Conservation (phyloP, 2,113 vertebrate genomes). For the Aplodontia rufa region DNA sequence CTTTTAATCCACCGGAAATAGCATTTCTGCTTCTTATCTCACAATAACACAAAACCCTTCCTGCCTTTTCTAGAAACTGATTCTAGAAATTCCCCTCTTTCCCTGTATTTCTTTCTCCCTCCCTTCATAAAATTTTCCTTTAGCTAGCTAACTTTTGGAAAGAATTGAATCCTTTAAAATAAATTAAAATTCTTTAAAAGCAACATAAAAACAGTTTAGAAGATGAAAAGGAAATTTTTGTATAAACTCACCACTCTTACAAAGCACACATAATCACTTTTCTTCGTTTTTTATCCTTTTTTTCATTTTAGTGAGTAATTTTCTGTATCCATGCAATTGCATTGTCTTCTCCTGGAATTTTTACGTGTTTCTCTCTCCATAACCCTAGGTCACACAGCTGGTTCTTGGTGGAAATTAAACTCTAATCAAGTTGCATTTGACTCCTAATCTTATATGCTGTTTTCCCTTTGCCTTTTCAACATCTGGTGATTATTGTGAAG, state of each 20-base stretch:
- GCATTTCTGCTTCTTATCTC: constrained; percentile 4
- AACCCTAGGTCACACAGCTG: neutral
- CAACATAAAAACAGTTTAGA: neutral
- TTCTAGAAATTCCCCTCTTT: neutral
- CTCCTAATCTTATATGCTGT: neutral
- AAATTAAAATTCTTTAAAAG: neutral
- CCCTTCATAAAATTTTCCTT: neutral
- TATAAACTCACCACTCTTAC: neutral
- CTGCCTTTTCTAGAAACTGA: neutral
- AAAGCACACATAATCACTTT: neutral
- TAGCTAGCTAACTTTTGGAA: neutral
- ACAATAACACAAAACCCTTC: neutral
- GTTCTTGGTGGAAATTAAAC: neutral
- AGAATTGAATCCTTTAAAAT: neutral
- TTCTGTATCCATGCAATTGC: neutral
- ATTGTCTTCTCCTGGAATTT: neutral
- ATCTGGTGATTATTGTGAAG: neutral
- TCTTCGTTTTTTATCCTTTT: neutral
- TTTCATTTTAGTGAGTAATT: neutral
- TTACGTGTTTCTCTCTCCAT: neutral
- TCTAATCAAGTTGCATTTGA: neutral
- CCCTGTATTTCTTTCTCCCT: neutral
- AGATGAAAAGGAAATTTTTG: neutral
- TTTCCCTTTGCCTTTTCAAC: neutral
- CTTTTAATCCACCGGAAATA: neutral